These are phyloP conservation scores for Synchiropus splendidus DNA, from an alignment of 2,113 vertebrate species.

Conservation along the genomic window DNA sequence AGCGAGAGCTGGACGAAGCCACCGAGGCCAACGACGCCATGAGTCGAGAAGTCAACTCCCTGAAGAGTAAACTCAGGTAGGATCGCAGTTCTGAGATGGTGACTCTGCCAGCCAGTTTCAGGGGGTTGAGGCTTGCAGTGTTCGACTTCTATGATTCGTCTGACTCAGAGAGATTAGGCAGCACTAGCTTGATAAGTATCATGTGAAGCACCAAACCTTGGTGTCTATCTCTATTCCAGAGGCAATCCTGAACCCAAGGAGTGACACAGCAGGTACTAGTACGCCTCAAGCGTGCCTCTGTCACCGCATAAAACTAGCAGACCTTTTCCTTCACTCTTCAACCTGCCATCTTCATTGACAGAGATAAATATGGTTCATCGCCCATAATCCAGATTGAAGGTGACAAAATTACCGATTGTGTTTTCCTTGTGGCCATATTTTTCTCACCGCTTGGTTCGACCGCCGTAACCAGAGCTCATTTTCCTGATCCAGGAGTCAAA, in stretches of 20 bases:
- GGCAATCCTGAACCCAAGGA: slow-evolving; percentile 89
- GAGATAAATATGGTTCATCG: slow-evolving; percentile 60
- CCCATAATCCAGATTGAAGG: slow-evolving; percentile 3
- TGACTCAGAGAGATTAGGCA: slow-evolving; percentile 27
- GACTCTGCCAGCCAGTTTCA: no score
- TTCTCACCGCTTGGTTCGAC: slow-evolving; percentile 63
- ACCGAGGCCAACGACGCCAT: slow-evolving; percentile 79
- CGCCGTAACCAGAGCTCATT: no score
- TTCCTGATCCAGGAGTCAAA: slow-evolving; percentile 45
- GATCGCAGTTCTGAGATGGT: no score
- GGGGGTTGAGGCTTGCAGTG: no score
- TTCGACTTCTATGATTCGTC: no score
- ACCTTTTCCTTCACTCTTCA: no score
- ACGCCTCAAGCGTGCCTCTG: slow-evolving; percentile 60
- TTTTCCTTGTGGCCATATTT: slow-evolving; percentile 44
- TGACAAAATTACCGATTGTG: neutral
- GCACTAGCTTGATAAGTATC: no score
- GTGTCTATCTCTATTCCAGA: slow-evolving; percentile 91
- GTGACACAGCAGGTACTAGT: slow-evolving; percentile 86
- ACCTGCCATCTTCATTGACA: slow-evolving; percentile 9
- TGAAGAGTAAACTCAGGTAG: slow-evolving; percentile 63
- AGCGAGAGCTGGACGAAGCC: slow-evolving; percentile 91
- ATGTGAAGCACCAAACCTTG: slow-evolving; percentile 40
- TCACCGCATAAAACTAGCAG: no score
- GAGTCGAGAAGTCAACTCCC: slow-evolving; percentile 61